Conservation (phyloP, 2,888 invertebrate species). For the Hermaeophaga mercurialis region DNA sequence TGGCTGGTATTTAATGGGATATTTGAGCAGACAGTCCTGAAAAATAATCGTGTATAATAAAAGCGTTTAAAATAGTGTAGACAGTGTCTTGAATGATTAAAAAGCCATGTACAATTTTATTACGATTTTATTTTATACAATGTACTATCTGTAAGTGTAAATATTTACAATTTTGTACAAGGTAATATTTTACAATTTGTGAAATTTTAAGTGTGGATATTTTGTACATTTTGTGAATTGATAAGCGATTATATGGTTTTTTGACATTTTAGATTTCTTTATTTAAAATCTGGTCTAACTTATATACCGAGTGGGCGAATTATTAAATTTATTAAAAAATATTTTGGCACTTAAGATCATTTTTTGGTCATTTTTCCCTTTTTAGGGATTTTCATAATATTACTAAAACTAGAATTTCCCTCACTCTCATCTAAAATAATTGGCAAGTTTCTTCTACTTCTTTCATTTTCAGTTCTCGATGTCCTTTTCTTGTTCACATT, state of each 20-base stretch:
- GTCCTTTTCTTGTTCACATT: no score
- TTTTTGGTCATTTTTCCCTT: no score
- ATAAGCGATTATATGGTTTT: no score
- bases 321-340: no score
- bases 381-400: constrained; percentile 29
- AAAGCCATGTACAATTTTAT: background rate
- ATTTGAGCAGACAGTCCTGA: no score
- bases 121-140: background rate
- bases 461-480: background rate
- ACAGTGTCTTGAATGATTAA: background rate
- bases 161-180: constrained; percentile 20
- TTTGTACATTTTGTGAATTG: background rate
- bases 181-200: constrained; percentile 20
- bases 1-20: no score
- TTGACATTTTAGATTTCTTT: no score
- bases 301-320: no score
- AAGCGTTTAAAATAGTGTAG: no score
- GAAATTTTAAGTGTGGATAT: background rate
- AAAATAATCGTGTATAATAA: no score
- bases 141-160: constrained; percentile 11
- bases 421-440: background rate
- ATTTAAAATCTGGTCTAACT: no score
- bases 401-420: constrained; percentile 3
- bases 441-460: constrained; percentile 27
- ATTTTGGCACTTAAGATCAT: no score